Conservation (phyloP, 2,113 vertebrate genomes). For the Caretta caretta region DNA sequence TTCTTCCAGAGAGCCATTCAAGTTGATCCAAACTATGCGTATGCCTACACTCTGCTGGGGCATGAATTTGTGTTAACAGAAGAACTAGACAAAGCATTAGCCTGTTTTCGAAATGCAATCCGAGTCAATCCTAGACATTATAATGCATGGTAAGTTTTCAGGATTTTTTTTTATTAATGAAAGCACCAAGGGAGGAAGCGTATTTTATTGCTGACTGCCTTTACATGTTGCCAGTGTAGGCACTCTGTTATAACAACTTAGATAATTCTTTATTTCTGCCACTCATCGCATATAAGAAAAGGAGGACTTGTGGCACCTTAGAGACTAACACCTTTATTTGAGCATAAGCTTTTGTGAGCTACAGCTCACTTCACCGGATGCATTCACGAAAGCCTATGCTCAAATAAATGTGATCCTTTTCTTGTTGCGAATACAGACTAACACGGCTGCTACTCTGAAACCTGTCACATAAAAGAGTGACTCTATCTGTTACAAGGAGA, state of each 20-base stretch:
- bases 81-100: slow-evolving; percentile 95
- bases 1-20: slow-evolving; percentile 99
- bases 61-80: slow-evolving; percentile 98
- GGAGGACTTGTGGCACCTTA: no score
- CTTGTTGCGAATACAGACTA: no score
- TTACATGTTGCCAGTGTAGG: background rate
- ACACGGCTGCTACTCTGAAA: no score
- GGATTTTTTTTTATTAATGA: background rate
- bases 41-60: slow-evolving; percentile 96
- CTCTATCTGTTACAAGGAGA: background rate
- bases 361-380: no score
- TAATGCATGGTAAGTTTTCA: slow-evolving; percentile 89
- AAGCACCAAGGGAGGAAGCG: background rate
- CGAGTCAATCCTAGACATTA: slow-evolving; percentile 96
- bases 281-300: background rate
- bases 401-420: no score
- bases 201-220: background rate
- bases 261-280: background rate
- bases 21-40: slow-evolving; percentile 97
- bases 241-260: background rate
- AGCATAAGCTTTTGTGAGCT: no score
- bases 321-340: no score
- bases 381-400: no score
- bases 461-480: background rate
- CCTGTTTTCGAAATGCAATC: slow-evolving; percentile 97